Evolutionary conservation across 2,113 vertebrate species (phyloP), one percentile per base, ranked within the genome.

Genomic region (Scomber japonicus): DNA sequence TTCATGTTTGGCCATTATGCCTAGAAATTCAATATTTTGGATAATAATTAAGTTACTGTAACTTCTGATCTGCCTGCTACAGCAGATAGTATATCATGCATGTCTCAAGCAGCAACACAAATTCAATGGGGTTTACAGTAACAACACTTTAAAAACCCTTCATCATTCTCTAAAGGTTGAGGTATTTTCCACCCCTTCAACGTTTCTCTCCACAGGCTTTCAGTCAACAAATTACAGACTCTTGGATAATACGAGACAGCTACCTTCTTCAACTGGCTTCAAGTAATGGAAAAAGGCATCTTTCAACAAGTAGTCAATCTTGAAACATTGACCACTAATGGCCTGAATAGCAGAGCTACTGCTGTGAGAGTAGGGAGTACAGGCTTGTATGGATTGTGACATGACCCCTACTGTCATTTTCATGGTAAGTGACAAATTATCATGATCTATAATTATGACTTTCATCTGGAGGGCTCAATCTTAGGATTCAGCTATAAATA

Each of bases 261-360:
- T 13, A 10, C 53, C 17, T 60, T n/a, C 54, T 12, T 66, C 16
- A 21, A 8, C 55, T 27, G 64, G 53, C 13, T 79, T 66, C 31
- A 66, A 72, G 50, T 71, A 70, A 83, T 68, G 12, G 81, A 88
- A 78, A 48, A 60, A 61, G 44, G 14, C n/a, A 68, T 73, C 75
- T 80, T 65, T 85, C 74, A 80, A 67, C 69, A 64, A 59, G 62
- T 40, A 80, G 48, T 81, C 81, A 54, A 61, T 76, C 51, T 57
- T 46, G 46, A 82, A 75, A 69, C 62, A 64, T 27, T 72, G 78
- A 73, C 79, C 83, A 30, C 71, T 86, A 83, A 83, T 83, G 67
- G 73, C 45, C 56, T 66, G 55, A 77, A 72, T 49, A 51, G 68
- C 19, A 2, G 21, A 46, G 40, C 30, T 66, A 64, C 63, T 63